Evolutionary conservation across 2,113 vertebrate genomes (phyloP).

Genomic region (Terrapene triunguis): DNA sequence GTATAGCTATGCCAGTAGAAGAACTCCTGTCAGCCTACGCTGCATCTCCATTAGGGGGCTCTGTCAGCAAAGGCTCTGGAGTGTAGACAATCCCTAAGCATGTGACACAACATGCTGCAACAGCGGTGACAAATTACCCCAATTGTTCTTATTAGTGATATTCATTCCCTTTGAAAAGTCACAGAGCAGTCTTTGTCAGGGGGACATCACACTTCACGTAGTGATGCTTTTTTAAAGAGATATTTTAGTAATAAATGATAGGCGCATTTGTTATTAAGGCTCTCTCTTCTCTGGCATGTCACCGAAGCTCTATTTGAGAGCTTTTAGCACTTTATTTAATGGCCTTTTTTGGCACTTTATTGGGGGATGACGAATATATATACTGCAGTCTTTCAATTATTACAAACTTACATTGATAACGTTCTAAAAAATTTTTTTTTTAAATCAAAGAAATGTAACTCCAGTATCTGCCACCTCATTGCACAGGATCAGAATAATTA

Average conservation of each 20-base stretch:
- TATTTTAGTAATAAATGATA: background rate
- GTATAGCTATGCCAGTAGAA: background rate
- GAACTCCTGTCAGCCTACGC: background rate
- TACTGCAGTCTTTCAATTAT: too few species aligned
- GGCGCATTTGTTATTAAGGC: background rate
- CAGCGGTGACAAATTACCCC: background rate
- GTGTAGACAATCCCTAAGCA: background rate
- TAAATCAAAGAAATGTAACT: background rate
- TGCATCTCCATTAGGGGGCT: background rate
- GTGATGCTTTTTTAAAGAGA: background rate
- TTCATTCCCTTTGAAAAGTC: background rate
- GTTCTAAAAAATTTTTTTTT: background rate
- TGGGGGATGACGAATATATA: background rate
- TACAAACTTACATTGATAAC: background rate
- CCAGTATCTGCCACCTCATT: slow-evolving; percentile 22
- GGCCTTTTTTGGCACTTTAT: background rate
- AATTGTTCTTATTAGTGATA: background rate
- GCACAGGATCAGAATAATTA: background rate
- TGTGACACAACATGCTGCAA: background rate
- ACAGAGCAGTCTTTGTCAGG: background rate
- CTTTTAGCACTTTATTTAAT: background rate
- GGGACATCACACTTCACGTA: background rate
- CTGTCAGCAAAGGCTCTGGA: background rate
- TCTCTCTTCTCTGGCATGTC: background rate
- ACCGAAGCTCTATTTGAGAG: background rate